phyloP scores from a whole-genome alignment of 2,113 vertebrate species.

The Macroglossus sobrinus region DNA sequence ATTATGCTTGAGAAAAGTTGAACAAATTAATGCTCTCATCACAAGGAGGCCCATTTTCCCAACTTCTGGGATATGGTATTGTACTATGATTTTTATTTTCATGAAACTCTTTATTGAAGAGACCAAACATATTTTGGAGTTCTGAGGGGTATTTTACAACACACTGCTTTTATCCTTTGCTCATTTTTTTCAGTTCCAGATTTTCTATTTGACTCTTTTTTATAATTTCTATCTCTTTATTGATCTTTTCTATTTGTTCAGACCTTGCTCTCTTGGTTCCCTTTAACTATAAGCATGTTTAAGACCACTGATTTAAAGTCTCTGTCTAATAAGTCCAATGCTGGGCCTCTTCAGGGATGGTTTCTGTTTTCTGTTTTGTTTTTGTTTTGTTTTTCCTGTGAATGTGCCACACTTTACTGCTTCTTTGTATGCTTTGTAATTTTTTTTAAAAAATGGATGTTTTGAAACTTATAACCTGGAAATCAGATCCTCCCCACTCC shows the following conservation, averaged over 20 bases:
- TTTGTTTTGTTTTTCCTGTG: not conserved
- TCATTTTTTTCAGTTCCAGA: slow-evolving; percentile 11
- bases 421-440: not conserved
- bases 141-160: not conserved
- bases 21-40: not conserved
- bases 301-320: not conserved
- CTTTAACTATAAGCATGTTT: not conserved
- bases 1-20: slow-evolving; percentile 10
- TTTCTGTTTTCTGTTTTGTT: not conserved
- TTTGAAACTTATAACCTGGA: not conserved
- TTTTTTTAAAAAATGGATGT: not conserved
- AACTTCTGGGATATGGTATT: not conserved
- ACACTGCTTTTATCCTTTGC: not conserved
- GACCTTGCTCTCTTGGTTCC: not conserved
- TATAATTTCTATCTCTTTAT: not conserved
- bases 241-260: not conserved
- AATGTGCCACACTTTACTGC: not conserved
- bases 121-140: not conserved
- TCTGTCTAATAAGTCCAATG: not conserved
- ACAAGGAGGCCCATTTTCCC: not conserved
- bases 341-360: not conserved
- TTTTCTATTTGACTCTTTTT: slow-evolving; percentile 9
- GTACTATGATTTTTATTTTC: not conserved
- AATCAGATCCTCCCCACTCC: not conserved
- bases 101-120: not conserved